Base-by-base conservation (phyloP, 2,113 vertebrate genomes). In the Sinosuthora webbiana region DNA sequence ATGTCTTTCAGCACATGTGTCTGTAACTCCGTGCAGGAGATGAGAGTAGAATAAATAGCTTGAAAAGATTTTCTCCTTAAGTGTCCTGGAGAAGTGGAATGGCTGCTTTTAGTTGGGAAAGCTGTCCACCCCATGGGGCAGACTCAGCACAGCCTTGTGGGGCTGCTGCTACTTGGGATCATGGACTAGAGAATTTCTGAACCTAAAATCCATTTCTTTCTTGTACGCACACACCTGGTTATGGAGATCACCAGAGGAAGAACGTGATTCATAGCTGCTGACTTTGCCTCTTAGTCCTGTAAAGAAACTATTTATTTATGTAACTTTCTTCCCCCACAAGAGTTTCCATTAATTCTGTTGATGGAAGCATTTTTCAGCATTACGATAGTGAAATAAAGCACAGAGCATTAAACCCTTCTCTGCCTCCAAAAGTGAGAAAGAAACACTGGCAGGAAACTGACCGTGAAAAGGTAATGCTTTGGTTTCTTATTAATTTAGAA, bases 281-380 rank as follows among this genome's bases (percentile, higher is more conserved):
- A 15, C 27, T 80, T 80, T 90, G 45, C 70, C 22, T 80, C 45
- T 65, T 80, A 31, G 33, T 69, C 44, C 39, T 73, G 64, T 31
- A 41, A 76, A 96, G 33, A 82, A 90, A 81, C 62, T 77, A 39
- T 83, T 82, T 84, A 76, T 80, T 91, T 85, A 76, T 69, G 67
- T 84, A 80, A 69, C 74, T 91, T 92, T 71, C 37, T 57, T 75
- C 42, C 63, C 75, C 63, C 75, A 59, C 17, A 60, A 67, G 78
- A 91, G 33, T 83, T 93, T 73, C 53, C 68, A 78, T 93, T 91
- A 87, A 83, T 91, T 80, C 89, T 81, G 50, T 73, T 52, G 75
- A 75, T 71, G 87, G 69, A 79, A 91, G 33, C 67, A 59, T 90
- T 96, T 71, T 91, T 89, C 89, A 95, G 64, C 67, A 39, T 93